These are phyloP conservation scores for Sphenodon punctatus DNA, from an alignment of 2,797 vertebrate species.

Conservation along the genomic window DNA sequence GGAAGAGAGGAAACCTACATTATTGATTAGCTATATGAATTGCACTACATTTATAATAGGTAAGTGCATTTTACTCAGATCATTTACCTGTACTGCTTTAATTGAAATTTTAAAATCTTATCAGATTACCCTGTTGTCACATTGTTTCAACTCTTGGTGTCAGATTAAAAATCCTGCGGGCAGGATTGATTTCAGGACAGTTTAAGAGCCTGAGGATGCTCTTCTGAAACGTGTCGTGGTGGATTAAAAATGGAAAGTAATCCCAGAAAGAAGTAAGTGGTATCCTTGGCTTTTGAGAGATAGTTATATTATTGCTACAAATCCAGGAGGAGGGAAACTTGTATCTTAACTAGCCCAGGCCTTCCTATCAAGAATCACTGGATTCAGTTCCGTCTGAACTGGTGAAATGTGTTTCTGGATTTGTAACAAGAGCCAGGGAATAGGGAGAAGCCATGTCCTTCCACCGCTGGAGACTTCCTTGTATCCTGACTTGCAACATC, in stretches of 20 bases:
- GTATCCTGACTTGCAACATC: constrained; percentile 1
- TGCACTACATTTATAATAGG: background rate
- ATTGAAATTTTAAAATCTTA: background rate
- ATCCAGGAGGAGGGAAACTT: background rate
- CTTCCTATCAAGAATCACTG: constrained; percentile 4
- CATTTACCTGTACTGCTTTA: background rate
- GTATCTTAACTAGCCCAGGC: background rate
- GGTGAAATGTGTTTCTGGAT: background rate
- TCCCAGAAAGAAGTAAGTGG: background rate
- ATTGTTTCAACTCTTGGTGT: background rate
- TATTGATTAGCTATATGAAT: constrained; percentile 41
- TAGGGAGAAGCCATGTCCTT: constrained; percentile 14
- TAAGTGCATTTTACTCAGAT: constrained; percentile 6
- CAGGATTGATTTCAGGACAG: background rate
- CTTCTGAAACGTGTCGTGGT: background rate
- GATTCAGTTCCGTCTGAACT: constrained; percentile 7
- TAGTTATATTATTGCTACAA: background rate
- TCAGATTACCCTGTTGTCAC: background rate
- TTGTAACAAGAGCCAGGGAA: constrained; percentile 6
- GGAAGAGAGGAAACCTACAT: constrained; percentile 17
- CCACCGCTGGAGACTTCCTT: constrained; percentile 11
- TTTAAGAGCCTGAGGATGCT: background rate
- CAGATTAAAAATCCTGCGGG: background rate
- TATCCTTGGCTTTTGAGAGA: background rate
- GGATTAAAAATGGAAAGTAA: background rate